These are phyloP conservation scores for Malthinus flaveolus DNA, from an alignment of 2,888 invertebrate genomes.

Conservation along the genomic window DNA sequence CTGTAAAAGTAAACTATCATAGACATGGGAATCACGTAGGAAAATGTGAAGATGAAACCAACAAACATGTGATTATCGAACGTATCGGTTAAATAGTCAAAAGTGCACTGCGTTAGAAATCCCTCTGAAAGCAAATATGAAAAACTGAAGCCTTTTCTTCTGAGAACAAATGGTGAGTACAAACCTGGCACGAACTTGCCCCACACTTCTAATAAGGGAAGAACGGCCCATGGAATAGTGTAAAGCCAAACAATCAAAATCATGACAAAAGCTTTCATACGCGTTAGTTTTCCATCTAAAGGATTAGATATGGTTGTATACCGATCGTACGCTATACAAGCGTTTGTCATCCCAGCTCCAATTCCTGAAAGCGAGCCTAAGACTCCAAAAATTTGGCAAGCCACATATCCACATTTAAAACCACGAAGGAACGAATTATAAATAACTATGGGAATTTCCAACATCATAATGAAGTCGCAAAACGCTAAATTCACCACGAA, in stretches of 20 bases:
- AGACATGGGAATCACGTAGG: constrained; percentile 76
- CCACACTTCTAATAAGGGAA: constrained; percentile 83
- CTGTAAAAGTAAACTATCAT: constrained; percentile 83
- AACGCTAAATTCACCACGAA: constrained; percentile 82
- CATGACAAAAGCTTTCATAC: constrained; percentile 78
- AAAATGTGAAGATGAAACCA: constrained; percentile 73
- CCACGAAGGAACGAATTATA: constrained; percentile 82
- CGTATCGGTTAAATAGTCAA: constrained; percentile 80
- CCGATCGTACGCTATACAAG: constrained; percentile 85
- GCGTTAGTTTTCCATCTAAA: constrained; percentile 78
- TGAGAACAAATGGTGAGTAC: constrained; percentile 1
- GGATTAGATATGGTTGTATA: constrained; percentile 79
- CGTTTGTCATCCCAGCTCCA: constrained; percentile 78
- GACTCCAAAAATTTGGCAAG: constrained; percentile 76
- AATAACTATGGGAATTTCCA: constrained; percentile 82
- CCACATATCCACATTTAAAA: constrained; percentile 72
- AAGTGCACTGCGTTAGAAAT: constrained; percentile 82
- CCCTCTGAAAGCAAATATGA: constrained; percentile 68
- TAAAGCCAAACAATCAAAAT: constrained; percentile 75
- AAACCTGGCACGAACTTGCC: constrained; percentile 82
- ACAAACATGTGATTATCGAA: constrained; percentile 80
- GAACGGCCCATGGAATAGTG: constrained; percentile 77
- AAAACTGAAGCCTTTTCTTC: background rate
- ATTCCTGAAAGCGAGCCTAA: constrained; percentile 81
- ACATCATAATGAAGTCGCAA: constrained; percentile 86